Evolutionary conservation across 2,113 vertebrate genomes (phyloP), one percentile per base, ranked within the genome.

Genomic region (Upupa epops): DNA sequence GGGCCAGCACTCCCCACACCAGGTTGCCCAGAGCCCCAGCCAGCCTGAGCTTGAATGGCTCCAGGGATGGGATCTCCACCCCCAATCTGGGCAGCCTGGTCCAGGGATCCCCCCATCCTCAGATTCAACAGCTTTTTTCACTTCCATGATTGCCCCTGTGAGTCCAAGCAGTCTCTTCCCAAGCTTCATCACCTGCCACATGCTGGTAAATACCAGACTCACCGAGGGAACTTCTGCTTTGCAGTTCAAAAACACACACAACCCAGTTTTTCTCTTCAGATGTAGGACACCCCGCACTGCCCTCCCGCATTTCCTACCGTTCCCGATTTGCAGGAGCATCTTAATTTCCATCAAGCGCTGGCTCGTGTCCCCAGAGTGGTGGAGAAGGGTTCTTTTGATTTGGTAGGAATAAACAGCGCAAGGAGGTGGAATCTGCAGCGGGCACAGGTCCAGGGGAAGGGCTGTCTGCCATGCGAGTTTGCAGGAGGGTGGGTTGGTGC

Each of bases 341-440:
- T 29, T 25, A 6, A 58, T 40, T 80, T 40, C 24, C n/a, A 5
- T 18, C 9, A 25, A 24, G 34, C 5, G 24, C 21, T 7, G 7
- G 34, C 34, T 74, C 3, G 3, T 2, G 1, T 26, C 60, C 73
- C 72, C 2, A 4, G 55, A 46, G 28, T 0, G 0, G 4, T 26
- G 20, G 5, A 32, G 31, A 55, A 73, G 51, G 36, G 19, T 32
- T 81, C 32, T 36, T 26, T 28, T 19, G 8, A 13, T 52, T 60
- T 64, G n/a, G 24, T 52, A 46, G 37, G 36, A 54, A 85, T 49
- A 8, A 28, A 36, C 34, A 86, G 45, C 63, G 34, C 32, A 64
- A 59, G 66, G 74, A 87, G 63, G 49, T 82, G 82, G 68, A 69
- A 70, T 28, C 15, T 59, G 36, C 68, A 32, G 25, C 8, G 60